Conservation (phyloP, 1,140 invertebrate species). For the Pararge aegeria region DNA sequence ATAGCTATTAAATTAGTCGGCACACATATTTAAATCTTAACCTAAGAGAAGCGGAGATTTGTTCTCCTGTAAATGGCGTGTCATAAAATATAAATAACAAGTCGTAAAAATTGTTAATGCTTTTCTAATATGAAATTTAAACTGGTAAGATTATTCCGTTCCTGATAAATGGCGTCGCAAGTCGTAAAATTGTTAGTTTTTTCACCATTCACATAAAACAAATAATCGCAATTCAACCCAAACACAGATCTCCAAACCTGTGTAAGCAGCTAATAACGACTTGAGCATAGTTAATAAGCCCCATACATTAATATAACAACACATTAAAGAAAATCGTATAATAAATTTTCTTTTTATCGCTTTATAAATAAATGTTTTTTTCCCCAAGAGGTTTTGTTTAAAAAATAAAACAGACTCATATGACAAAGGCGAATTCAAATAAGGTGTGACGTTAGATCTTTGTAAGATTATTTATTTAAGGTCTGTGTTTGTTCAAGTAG, state of each 20-base stretch:
- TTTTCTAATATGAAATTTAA: too few relatives aligned
- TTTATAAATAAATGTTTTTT: conserved; percentile 44
- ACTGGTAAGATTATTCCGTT: not conserved
- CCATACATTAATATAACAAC: conserved; percentile 36
- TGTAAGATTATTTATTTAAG: conserved; percentile 70
- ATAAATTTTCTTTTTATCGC: conserved; percentile 53
- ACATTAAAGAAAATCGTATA: conserved; percentile 42
- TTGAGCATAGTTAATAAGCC: conserved; percentile 19
- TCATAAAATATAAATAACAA: too few relatives aligned
- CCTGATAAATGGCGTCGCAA: not conserved
- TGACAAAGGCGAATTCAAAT: conserved; percentile 66
- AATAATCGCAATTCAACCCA: not conserved
- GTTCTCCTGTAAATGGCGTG: too few relatives aligned
- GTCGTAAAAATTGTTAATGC: too few relatives aligned
- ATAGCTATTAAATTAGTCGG: too few relatives aligned
- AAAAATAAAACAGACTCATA: conserved; percentile 23
- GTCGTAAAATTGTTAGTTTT: not conserved
- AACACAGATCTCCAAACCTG: not conserved
- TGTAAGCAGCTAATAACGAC: conserved; percentile 9
- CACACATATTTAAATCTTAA: too few relatives aligned
- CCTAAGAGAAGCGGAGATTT: too few relatives aligned
- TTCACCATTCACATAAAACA: not conserved
- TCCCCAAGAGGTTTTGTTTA: conserved; percentile 40
- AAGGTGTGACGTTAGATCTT: conserved; percentile 67
- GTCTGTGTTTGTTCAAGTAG: conserved; percentile 60